Conservation (phyloP, 1,140 invertebrate genomes). For the Drosophila ohnishii region DNA sequence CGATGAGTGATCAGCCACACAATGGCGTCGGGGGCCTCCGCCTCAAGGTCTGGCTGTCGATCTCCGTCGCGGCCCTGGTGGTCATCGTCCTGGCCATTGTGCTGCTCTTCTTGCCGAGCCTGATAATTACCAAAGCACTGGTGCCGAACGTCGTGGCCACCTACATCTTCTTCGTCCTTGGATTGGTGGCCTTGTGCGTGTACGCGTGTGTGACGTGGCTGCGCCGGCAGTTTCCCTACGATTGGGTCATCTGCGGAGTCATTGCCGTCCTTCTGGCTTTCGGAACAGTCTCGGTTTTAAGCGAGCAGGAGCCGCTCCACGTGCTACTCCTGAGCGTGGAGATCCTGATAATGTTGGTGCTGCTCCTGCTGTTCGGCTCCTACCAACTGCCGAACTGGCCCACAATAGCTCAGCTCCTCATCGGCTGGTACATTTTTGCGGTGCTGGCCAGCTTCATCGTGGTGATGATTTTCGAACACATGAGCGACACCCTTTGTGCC, state of each 20-base stretch:
- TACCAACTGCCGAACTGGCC: constrained; percentile 18
- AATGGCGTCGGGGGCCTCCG: not conserved
- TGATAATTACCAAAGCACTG: not conserved
- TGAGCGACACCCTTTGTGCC: not conserved
- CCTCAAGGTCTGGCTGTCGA: constrained; percentile 6
- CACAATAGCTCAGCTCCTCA: not conserved
- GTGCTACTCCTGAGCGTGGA: constrained; percentile 16
- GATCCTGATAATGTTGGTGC: constrained; percentile 19
- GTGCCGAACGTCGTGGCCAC: not conserved
- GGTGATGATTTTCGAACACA: not conserved
- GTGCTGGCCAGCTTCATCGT: not conserved
- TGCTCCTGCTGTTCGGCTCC: constrained; percentile 31
- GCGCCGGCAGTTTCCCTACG: constrained; percentile 29
- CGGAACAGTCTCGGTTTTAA: constrained; percentile 15
- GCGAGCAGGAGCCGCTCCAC: not conserved
- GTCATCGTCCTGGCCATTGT: constrained; percentile 20
- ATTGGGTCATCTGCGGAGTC: constrained; percentile 41
- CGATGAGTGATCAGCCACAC: constrained; percentile 37
- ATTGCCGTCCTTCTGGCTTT: constrained; percentile 24
- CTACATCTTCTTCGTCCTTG: constrained; percentile 3
- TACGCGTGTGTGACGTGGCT: constrained; percentile 22
- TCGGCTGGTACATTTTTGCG: constrained; percentile 13
- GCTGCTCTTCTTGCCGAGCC: constrained; percentile 15
- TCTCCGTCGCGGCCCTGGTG: constrained; percentile 24
- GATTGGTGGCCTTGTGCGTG: constrained; percentile 9